These are phyloP conservation scores for Hypotaenidia okinawae DNA, from an alignment of 2,797 vertebrate genomes.

Conservation along the genomic window DNA sequence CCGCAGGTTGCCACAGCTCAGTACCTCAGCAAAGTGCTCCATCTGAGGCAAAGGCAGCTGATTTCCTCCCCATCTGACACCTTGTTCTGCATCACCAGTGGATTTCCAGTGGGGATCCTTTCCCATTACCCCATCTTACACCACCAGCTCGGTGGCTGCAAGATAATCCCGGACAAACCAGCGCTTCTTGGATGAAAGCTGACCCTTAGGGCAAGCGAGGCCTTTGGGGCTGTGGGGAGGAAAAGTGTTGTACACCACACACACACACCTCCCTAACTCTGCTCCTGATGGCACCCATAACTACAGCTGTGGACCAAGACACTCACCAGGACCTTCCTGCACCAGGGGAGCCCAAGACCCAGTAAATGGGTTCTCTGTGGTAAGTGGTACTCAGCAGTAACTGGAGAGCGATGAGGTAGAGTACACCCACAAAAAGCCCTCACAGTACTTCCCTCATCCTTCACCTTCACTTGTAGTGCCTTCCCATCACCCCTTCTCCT, in stretches of 20 bases:
- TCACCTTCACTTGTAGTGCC: not conserved
- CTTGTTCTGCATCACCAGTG: not conserved
- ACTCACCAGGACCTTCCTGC: not conserved
- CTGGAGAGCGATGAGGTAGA: not conserved
- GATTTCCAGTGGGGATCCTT: not conserved
- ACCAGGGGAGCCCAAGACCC: not conserved
- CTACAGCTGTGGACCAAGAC: not conserved
- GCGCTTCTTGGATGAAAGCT: not conserved
- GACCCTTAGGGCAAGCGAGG: not conserved
- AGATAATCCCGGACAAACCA: not conserved
- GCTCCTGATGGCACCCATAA: not conserved
- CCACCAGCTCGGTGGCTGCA: not conserved
- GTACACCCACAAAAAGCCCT: not conserved
- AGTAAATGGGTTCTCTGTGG: not conserved
- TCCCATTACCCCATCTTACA: not conserved
- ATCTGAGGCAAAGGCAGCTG: not conserved
- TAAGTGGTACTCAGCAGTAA: not conserved
- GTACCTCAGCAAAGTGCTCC: not conserved
- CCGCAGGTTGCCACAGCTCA: not conserved
- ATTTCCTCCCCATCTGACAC: not conserved
- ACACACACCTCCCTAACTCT: not conserved
- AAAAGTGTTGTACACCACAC: not conserved
- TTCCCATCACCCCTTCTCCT: not conserved
- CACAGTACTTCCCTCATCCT: accelerated
- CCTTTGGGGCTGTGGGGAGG: accelerated